Conservation (phyloP, 2,888 invertebrate species). For the Philopedon plagiatum region DNA sequence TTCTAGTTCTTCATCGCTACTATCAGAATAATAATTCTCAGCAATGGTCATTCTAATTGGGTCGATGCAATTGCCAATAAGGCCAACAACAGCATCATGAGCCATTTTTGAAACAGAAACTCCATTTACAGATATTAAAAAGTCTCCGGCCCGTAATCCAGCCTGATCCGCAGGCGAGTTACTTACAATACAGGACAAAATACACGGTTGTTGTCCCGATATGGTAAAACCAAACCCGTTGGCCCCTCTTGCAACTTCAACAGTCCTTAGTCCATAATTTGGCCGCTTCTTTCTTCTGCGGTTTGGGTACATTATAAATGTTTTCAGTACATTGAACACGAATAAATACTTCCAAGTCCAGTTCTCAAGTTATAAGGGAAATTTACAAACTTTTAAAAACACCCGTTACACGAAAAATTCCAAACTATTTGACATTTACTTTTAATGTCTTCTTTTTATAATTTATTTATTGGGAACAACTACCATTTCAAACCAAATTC, state of each 20-base stretch:
- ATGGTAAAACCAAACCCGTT: slow-evolving; percentile 98
- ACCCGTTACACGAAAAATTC: slow-evolving; percentile 32
- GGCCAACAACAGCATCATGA: slow-evolving; percentile 93
- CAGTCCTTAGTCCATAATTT: slow-evolving; percentile 83
- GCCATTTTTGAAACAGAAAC: slow-evolving; percentile 92
- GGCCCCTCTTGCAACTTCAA: slow-evolving; percentile 88
- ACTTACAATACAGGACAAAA: slow-evolving; percentile 92
- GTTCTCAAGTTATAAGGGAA: neutral
- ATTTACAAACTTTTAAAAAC: slow-evolving; percentile 23
- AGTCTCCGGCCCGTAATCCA: slow-evolving; percentile 92
- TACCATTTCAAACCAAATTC: neutral
- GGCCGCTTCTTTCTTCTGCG: slow-evolving; percentile 80
- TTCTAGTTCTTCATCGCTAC: slow-evolving; percentile 83
- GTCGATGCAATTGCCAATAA: slow-evolving; percentile 90
- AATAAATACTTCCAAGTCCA: neutral
- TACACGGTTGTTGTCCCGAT: slow-evolving; percentile 96
- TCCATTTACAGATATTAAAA: slow-evolving; percentile 92
- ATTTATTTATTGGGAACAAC: slow-evolving; percentile 5
- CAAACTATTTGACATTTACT: slow-evolving; percentile 24
- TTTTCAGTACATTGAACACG: neutral
- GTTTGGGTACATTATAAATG: slow-evolving; percentile 72
- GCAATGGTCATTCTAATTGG: slow-evolving; percentile 89
- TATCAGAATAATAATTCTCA: slow-evolving; percentile 88
- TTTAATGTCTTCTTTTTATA: neutral
- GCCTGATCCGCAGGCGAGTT: slow-evolving; percentile 93